phyloP scores from a whole-genome alignment of 2,888 invertebrate species.

The Syrphus vitripennis region DNA sequence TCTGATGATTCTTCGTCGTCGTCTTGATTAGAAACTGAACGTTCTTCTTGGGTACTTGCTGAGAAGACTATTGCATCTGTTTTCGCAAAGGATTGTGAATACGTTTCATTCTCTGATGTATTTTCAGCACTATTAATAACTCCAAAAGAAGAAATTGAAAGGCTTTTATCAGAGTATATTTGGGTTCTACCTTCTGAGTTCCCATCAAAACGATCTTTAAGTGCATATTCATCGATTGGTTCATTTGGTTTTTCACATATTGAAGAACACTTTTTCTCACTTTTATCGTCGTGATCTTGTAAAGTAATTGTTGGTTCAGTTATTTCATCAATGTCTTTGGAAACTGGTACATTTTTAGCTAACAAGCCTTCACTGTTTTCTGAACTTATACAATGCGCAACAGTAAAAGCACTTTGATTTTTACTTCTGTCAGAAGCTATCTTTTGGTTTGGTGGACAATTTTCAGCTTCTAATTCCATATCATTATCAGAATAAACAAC shows the following conservation, averaged over 20 bases:
- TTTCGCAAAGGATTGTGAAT: neutral
- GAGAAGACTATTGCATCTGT: neutral
- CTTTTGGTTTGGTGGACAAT: neutral
- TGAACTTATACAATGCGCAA: neutral
- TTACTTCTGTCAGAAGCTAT: neutral
- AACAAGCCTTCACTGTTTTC: neutral
- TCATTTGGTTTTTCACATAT: neutral
- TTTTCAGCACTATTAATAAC: neutral
- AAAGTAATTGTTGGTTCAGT: neutral
- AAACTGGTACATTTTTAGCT: neutral
- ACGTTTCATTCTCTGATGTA: neutral
- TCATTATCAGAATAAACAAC: neutral
- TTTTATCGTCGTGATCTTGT: neutral
- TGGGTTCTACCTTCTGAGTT: neutral
- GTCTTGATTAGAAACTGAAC: neutral
- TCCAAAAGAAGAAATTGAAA: neutral
- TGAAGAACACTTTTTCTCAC: neutral
- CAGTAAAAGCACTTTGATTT: neutral
- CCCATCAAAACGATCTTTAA: neutral
- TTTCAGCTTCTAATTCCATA: neutral
- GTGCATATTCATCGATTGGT: neutral
- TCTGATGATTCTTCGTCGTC: neutral
- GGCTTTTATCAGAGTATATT: neutral
- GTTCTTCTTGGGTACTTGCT: neutral
- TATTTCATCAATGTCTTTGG: neutral